These are phyloP conservation scores for Tapirus indicus DNA, from an alignment of 2,797 vertebrate species.

Conservation along the genomic window DNA sequence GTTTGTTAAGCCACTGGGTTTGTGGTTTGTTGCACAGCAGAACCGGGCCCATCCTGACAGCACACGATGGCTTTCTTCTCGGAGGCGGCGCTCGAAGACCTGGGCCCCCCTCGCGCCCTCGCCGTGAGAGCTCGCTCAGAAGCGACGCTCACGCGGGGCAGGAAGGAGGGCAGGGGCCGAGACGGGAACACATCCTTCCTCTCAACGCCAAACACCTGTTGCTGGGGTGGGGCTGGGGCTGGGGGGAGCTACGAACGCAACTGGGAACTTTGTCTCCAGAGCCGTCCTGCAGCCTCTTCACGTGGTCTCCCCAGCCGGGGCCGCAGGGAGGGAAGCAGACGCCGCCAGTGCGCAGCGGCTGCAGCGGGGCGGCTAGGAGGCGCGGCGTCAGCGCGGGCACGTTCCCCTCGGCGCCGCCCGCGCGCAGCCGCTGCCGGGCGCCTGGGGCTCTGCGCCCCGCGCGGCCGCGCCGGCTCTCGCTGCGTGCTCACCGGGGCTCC, in stretches of 20 bases:
- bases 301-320: neutral
- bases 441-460: too few relatives aligned
- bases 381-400: too few relatives aligned
- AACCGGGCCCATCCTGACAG: fast-evolving
- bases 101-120: neutral
- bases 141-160: neutral
- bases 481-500: too few relatives aligned
- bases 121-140: neutral
- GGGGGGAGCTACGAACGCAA: too few relatives aligned
- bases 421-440: too few relatives aligned
- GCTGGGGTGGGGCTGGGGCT: neutral
- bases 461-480: too few relatives aligned
- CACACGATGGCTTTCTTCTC: neutral
- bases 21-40: neutral
- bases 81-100: neutral
- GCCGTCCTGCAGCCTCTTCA: neutral
- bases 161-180: neutral
- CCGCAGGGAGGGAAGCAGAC: too few relatives aligned
- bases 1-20: neutral
- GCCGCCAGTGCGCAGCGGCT: too few relatives aligned
- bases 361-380: too few relatives aligned
- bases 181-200: neutral
- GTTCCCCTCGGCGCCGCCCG: too few relatives aligned
- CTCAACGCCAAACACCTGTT: neutral
- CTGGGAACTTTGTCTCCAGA: neutral